Percentiles rank a stretch among this genome's conserved stretches.
Conservation (phyloP, 2,797 vertebrate genomes). For the Characodon lateralis region DNA sequence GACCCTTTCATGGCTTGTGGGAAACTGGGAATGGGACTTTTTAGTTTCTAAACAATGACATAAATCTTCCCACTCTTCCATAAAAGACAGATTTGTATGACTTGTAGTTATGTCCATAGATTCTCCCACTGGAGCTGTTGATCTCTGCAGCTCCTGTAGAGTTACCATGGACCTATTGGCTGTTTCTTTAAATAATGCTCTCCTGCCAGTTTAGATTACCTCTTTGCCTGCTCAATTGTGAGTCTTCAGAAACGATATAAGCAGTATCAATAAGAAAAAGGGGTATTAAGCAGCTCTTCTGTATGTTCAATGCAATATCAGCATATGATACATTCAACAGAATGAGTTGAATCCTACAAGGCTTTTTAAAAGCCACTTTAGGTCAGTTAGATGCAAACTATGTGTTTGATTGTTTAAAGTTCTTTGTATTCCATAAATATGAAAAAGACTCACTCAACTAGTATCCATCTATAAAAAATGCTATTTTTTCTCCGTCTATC, state of each 20-base stretch:
- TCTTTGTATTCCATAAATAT: neutral
- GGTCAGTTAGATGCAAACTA: neutral
- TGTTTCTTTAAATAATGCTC: neutral
- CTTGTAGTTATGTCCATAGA: neutral
- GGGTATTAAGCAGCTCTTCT: neutral
- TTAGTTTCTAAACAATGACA: neutral
- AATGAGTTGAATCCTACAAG: neutral
- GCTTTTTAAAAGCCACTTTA: neutral
- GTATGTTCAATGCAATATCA: neutral
- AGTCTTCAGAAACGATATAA: no score
- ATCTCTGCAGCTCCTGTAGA: no score
- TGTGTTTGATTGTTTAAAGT: neutral
- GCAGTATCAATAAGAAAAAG: no score
- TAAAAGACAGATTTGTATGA: neutral
- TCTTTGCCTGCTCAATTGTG: neutral
- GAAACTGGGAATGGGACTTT: neutral
- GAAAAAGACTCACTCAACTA: neutral
- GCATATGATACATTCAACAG: neutral
- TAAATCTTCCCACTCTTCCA: neutral
- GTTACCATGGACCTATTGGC: no score
- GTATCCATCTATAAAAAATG: neutral
- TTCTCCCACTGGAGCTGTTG: neutral
- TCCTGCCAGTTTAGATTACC: neutral
- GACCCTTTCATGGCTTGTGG: neutral
- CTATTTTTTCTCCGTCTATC: slow-evolving; percentile 5